Evolutionary conservation across 2,888 invertebrate species (phyloP).

Genomic region (Drosophila sordidapex): DNA sequence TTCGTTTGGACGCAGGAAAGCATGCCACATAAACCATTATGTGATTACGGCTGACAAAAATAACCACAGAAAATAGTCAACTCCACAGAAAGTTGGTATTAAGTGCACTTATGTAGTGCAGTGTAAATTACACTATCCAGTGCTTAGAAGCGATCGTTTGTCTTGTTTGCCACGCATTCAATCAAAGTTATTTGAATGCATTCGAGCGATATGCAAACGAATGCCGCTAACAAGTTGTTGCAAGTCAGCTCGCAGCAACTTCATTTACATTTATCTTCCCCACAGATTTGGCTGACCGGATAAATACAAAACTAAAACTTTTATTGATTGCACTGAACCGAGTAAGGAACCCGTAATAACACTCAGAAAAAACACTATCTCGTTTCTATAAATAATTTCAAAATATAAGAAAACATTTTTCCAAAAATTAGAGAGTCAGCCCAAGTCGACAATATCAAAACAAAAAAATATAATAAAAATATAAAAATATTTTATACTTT

Average conservation of each 20-base stretch:
- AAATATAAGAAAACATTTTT: background rate
- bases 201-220: slow-evolving; percentile 49
- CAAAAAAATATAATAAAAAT: background rate
- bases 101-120: slow-evolving; percentile 1
- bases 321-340: slow-evolving; percentile 40
- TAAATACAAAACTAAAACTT: slow-evolving; percentile 54
- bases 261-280: slow-evolving; percentile 52
- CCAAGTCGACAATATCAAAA: background rate
- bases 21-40: slow-evolving; percentile 46
- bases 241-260: slow-evolving; percentile 51
- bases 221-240: slow-evolving; percentile 51
- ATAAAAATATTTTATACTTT: background rate
- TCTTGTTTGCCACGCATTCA: slow-evolving; percentile 28
- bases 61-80: slow-evolving; percentile 22
- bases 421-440: background rate
- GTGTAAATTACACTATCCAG: background rate
- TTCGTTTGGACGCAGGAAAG: slow-evolving; percentile 32
- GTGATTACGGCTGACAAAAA: slow-evolving; percentile 33
- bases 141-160: slow-evolving; percentile 4
- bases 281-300: slow-evolving; percentile 31
- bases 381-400: background rate
- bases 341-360: background rate
- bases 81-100: background rate
- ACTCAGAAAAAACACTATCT: background rate
- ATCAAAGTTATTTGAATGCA: slow-evolving; percentile 57